Base-by-base conservation (phyloP, 2,113 vertebrate genomes). In the Glaucidium brasilianum region DNA sequence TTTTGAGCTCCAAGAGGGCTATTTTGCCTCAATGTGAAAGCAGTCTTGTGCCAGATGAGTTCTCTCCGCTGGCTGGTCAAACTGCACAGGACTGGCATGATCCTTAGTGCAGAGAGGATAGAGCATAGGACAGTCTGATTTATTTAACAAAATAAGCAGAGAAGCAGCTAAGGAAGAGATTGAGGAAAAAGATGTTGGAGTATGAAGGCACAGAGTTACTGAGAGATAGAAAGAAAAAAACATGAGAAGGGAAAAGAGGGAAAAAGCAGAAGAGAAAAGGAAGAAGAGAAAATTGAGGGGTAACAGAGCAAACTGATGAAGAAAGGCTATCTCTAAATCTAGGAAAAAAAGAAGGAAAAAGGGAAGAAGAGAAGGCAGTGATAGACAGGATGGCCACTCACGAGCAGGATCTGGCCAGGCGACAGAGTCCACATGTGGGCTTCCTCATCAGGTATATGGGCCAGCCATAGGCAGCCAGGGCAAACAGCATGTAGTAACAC, bases 401-500 rank as follows among this genome's bases (percentile, higher is more conserved):
- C 99, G 99, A 99, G 98, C 99, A 99, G 97, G 99, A 99, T 95
- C 99, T 98, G 80, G 98, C 98, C 64, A 99, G 98, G 96, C 98
- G 98, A 97, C 99, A 99, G 91, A 99, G 98, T 80, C 99, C 99
- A 63, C 99, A 99, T 26, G 98, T 98, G 9, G 99, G 99, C 91
- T 99, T 99, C 97, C 99, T 99, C 98, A 99, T 99, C 96, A 99
- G 98, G 98, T 99, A 99, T 97, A 99, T 99, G 97, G 99, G 99
- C 99, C 99, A 99, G 69, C 99, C 99, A 13, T 99, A 99, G 79
- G 99, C 99, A 41, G 99, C 99, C 98, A 99, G 97, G 78, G 99
- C 99, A 80, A 99, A 99, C 67, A 99, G 99, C 99, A 99, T 99
- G 97, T 99, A 99, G 97, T 99, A 99, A 87, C 99, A 99, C 88